Evolutionary conservation across 1,140 invertebrate genomes (phyloP), one percentile per base, ranked within the genome.

Genomic region (Aphis craccivora): DNA sequence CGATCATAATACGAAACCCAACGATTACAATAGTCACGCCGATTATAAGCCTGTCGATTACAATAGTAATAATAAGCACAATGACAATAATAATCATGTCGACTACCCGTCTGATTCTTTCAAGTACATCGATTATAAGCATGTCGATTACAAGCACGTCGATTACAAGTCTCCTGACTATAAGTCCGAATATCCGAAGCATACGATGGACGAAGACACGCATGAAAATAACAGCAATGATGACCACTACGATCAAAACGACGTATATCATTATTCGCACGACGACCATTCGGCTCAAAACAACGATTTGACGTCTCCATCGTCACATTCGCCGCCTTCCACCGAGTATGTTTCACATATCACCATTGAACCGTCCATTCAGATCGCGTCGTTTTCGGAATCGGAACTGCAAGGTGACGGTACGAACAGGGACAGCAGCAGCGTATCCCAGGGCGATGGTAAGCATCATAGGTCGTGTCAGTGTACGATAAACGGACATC

Each of bases 351-450:
- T 86, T 51, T n/a, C 91, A 51, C 91, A 93, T 45, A 55, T 93
- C 11, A 55, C 48, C 23, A 93, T 93, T 14, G 81, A 86, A 14
- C 91, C 91, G 35, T 93, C 91, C 45, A 22, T 93, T 40, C 67
- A 93, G 20, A 93, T 86, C 23, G 91, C 91, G 37, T 92, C 91
- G 60, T 92, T 92, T 22, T 86, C 91, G 1, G 91, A 93, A 37
- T 55, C 48, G n/a, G 81, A 93, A 86, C 9, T 86, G 48, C 81
- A 43, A 23, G 48, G 91, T 6, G 91, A 93, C 51, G 76, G 81
- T 7, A 40, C 91, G 0, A 53, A 23, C 37, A 55, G 37, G 25
- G 48, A 93, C 22, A 84, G 60, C 4, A 84, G 11, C 35, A 40
- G 20, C 81, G 48, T 84, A n/a, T 86, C 90, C 1, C 55, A 76